Evolutionary conservation across 2,888 invertebrate species (phyloP).

Genomic region (Sesia apiformis): DNA sequence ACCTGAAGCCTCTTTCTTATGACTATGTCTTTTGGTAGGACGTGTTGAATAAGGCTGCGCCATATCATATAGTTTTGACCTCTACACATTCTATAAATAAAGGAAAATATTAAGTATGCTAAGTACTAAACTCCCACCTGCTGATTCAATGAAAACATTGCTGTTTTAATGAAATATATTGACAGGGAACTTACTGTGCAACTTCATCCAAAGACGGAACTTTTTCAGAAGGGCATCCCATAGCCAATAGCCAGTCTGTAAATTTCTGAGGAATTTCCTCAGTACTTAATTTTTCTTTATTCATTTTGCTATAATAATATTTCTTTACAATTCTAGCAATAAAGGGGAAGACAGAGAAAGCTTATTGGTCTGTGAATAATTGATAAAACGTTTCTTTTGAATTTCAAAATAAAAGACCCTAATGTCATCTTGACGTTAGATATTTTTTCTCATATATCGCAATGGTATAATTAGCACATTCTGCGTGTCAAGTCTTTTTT

Average conservation of each 20-base stretch:
- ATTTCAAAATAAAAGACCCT: no score
- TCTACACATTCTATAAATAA: conserved; percentile 41
- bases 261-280: conserved; percentile 55
- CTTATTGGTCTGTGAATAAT: no score
- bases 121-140: background rate
- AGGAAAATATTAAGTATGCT: background rate
- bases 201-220: conserved; percentile 52
- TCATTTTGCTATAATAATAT: conserved; percentile 18
- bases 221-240: conserved; percentile 58
- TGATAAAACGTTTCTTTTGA: no score
- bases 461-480: no score
- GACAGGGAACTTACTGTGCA: conserved; percentile 35
- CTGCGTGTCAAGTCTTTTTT: no score
- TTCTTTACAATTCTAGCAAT: no score
- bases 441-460: no score
- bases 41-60: conserved; percentile 59
- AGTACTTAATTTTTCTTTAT: conserved; percentile 37
- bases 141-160: background rate
- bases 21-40: conserved; percentile 37
- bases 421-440: no score
- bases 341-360: no score
- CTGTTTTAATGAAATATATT: background rate
- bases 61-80: conserved; percentile 63
- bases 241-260: conserved; percentile 50
- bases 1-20: conserved; percentile 47